Conservation (phyloP, 2,888 invertebrate genomes). For the Eumerus sabulonum region DNA sequence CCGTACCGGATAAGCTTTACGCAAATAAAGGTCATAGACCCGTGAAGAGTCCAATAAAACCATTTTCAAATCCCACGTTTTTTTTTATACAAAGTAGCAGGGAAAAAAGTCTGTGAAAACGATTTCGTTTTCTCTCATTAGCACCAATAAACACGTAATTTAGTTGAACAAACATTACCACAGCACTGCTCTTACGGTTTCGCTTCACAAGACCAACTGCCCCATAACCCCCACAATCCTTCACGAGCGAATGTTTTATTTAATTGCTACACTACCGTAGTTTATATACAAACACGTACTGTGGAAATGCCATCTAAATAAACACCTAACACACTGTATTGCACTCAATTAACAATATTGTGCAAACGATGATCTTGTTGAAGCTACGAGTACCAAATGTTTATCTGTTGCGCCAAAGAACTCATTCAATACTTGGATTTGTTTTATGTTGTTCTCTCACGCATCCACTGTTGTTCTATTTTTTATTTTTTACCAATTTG, state of each 20-base stretch:
- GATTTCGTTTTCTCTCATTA: too few species aligned
- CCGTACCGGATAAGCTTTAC: too few species aligned
- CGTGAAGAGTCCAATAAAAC: too few species aligned
- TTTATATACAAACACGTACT: not conserved
- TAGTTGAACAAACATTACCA: too few species aligned
- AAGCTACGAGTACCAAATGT: constrained; percentile 15
- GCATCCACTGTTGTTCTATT: too few species aligned
- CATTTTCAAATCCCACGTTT: too few species aligned
- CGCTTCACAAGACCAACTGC: not conserved
- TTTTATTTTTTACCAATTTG: constrained; percentile 7
- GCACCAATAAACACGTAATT: too few species aligned
- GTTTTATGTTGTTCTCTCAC: not conserved
- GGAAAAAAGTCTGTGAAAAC: too few species aligned
- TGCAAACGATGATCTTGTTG: constrained; percentile 26
- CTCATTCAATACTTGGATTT: too few species aligned
- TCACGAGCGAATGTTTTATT: constrained; percentile 6
- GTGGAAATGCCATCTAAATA: not conserved
- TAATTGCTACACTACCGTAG: constrained; percentile 1
- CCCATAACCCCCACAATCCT: not conserved
- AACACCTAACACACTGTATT: constrained; percentile 1
- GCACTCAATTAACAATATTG: constrained; percentile 15
- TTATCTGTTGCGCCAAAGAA: constrained; percentile 6
- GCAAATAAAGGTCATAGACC: too few species aligned
- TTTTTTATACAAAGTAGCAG: too few species aligned
- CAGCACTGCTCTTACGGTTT: too few species aligned